Conservation (phyloP, 2,113 vertebrate species). For the Labeo rohita region DNA sequence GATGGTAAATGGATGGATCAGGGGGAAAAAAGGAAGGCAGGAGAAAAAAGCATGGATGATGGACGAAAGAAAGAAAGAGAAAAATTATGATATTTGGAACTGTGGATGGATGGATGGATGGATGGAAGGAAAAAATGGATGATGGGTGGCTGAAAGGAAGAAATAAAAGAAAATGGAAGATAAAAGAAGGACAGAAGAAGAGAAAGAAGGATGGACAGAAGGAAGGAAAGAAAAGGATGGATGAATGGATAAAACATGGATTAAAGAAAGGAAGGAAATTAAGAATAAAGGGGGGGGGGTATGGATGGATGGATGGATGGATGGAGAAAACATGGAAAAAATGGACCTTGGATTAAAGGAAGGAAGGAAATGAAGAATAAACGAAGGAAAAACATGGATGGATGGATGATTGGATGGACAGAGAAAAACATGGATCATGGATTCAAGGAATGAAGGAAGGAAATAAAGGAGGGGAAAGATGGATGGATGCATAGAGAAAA, state of each 20-base stretch:
- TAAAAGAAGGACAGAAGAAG: no score
- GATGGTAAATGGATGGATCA: background rate
- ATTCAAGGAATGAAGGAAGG: no score
- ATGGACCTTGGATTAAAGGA: background rate
- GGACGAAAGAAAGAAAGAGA: background rate
- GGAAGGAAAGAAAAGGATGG: background rate
- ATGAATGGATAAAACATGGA: no score
- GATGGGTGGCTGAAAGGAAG: background rate
- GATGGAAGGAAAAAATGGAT: background rate
- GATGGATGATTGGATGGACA: no score
- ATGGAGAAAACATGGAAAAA: background rate
- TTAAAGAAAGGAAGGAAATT: no score
- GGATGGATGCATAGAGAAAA: background rate
- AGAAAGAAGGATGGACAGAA: slow-evolving; percentile 63
- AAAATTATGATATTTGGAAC: background rate
- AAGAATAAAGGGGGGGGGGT: background rate
- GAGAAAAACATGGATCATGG: no score
- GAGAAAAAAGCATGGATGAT: background rate
- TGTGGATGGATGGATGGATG: background rate
- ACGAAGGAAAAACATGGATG: no score
- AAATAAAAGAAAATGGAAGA: background rate
- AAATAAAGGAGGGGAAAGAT: no score
- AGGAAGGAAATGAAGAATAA: background rate
- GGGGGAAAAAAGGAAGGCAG: background rate
- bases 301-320: background rate